Evolutionary conservation across 2,113 vertebrate species (phyloP).

Genomic region (Rhinichthys klamathensis): DNA sequence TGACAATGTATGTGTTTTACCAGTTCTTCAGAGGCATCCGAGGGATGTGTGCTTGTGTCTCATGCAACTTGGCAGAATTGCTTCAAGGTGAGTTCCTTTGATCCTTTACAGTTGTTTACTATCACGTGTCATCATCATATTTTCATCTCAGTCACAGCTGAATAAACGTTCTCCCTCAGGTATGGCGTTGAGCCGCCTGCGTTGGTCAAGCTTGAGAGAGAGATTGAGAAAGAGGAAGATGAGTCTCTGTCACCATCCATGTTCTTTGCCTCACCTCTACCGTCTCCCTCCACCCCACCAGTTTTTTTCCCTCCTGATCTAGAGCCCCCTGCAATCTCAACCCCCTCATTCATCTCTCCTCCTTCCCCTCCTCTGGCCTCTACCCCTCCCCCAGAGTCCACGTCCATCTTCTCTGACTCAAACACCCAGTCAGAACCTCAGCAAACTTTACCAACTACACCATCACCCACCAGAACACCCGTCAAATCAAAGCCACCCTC

Average conservation of each 20-base stretch:
- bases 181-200: constrained; percentile 92
- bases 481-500: constrained; percentile 33
- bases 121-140: neutral
- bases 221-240: constrained; percentile 91
- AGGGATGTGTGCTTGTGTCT: constrained; percentile 96
- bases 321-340: constrained; percentile 56
- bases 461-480: constrained; percentile 56
- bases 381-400: constrained; percentile 48
- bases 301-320: constrained; percentile 42
- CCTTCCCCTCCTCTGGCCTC: constrained; percentile 55
- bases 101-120: neutral
- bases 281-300: constrained; percentile 60
- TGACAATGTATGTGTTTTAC: constrained; percentile 32
- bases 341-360: constrained; percentile 54
- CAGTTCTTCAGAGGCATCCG: constrained; percentile 96
- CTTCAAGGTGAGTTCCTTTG: constrained; percentile 81
- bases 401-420: constrained; percentile 45
- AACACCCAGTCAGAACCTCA: constrained; percentile 35
- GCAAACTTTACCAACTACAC: constrained; percentile 40
- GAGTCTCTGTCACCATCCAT: constrained; percentile 80
- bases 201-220: constrained; percentile 93
- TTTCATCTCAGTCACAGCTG: neutral
- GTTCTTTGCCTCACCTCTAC: constrained; percentile 58
- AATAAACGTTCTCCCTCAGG: constrained; percentile 69
- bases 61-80: constrained; percentile 92